A percentile compares a stretch with the other conserved stretches of the same genome.
phyloP scores from a whole-genome alignment of 2,113 vertebrate genomes.

The Perca schrenkii region DNA sequence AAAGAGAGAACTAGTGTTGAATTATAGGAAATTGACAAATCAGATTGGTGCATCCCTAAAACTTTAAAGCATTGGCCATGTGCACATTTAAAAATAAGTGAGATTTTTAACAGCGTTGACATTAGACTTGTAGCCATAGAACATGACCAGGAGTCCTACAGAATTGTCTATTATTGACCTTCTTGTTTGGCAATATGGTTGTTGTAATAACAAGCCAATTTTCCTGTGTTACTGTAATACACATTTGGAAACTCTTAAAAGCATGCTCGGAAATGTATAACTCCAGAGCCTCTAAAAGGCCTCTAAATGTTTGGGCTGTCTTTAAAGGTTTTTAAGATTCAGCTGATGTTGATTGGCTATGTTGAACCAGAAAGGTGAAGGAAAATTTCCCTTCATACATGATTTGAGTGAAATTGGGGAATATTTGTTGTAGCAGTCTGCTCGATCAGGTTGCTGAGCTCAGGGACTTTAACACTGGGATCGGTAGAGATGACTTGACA shows the following conservation, averaged over 20 bases:
- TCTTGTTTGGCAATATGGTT: not conserved
- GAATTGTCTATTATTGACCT: not conserved
- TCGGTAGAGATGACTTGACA: conserved; percentile 55
- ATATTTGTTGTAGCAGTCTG: conserved; percentile 19
- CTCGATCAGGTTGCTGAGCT: conserved; percentile 45
- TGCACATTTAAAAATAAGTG: no score
- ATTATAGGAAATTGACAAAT: no score
- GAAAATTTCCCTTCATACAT: conserved; percentile 8
- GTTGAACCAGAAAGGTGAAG: conserved; percentile 30
- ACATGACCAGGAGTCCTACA: accelerated
- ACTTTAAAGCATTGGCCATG: not conserved
- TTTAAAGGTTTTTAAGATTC: conserved; percentile 15
- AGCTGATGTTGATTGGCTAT: conserved; percentile 25
- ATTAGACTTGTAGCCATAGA: no score
- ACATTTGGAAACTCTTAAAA: conserved; percentile 47
- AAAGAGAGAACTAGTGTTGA: no score
- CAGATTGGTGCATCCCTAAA: no score
- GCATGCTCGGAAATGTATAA: conserved; percentile 33
- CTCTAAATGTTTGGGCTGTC: conserved; percentile 13
- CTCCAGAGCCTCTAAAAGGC: conserved; percentile 21
- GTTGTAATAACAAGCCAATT: not conserved
- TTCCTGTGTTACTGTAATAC: conserved; percentile 20
- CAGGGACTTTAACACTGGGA: conserved; percentile 22
- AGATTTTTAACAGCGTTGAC: no score
- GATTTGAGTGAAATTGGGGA: conserved; percentile 23